These are phyloP conservation scores for Momotus momota DNA, from an alignment of 2,797 vertebrate genomes.

Conservation along the genomic window DNA sequence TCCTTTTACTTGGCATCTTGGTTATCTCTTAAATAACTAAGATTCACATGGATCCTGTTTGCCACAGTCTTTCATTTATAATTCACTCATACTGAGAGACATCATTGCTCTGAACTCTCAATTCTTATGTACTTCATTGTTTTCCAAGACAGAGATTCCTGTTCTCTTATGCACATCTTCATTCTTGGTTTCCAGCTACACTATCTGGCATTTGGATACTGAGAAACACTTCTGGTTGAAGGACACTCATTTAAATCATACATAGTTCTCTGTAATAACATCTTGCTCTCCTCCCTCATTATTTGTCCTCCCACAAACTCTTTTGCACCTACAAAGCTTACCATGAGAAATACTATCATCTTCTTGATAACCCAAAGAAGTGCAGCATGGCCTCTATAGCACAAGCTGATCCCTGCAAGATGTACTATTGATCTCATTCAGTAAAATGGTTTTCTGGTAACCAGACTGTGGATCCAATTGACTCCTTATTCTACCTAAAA, in stretches of 20 bases:
- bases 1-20: not conserved
- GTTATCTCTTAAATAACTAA: not conserved
- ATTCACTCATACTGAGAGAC: not conserved
- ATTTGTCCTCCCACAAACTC: not conserved
- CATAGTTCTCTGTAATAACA: not conserved
- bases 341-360: not conserved
- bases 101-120: not conserved
- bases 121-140: not conserved
- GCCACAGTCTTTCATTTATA: not conserved
- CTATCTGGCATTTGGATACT: not conserved
- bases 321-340: not conserved
- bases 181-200: not conserved
- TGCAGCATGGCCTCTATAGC: not conserved
- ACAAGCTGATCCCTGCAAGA: not conserved
- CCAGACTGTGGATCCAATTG: not conserved
- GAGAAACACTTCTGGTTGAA: not conserved
- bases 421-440: not conserved
- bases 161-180: not conserved
- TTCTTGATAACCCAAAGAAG: not conserved
- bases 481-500: not conserved
- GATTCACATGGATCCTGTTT: not conserved
- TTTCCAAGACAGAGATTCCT: not conserved
- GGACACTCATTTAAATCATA: not conserved
- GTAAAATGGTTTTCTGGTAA: not conserved
- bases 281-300: not conserved